A percentile compares a stretch with the other conserved stretches of the same genome.
These are phyloP conservation scores for Macrocentrus cingulum DNA, from an alignment of 1,140 invertebrate genomes.

Conservation along the genomic window DNA sequence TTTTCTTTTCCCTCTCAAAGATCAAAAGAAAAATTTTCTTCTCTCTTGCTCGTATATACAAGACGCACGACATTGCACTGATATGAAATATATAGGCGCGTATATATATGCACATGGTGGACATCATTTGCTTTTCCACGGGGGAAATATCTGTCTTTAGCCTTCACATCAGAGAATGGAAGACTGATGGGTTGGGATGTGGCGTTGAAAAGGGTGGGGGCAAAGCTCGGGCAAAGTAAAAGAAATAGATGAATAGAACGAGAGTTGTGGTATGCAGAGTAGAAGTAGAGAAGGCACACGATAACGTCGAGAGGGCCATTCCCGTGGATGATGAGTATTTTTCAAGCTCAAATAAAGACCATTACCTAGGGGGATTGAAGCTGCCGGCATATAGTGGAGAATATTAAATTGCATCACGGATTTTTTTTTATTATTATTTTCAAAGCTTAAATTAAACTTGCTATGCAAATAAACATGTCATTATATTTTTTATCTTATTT, in stretches of 20 bases:
- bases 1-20: too few species aligned
- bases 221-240: not conserved
- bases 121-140: conserved; percentile 24
- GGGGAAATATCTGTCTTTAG: conserved; percentile 28
- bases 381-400: not conserved
- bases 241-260: conserved; percentile 19
- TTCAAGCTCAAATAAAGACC: conserved; percentile 29
- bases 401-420: conserved; percentile 17
- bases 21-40: conserved; percentile 10
- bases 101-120: conserved; percentile 24
- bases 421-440: not conserved
- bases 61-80: too few species aligned
- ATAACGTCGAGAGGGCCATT: conserved; percentile 25
- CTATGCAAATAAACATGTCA: not conserved
- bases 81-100: too few species aligned
- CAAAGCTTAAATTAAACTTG: not conserved
- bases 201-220: conserved; percentile 9
- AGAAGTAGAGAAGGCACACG: conserved; percentile 20
- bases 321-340: conserved; percentile 27
- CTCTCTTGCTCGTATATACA: too few species aligned
- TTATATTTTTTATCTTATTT: too few species aligned
- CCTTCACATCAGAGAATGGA: conserved; percentile 24
- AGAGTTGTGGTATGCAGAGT: conserved; percentile 23
- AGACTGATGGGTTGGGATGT: conserved; percentile 23
- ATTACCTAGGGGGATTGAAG: conserved; percentile 17